Conservation (phyloP, 2,888 invertebrate species). For the Galeopsomyia nigrocyanea region DNA sequence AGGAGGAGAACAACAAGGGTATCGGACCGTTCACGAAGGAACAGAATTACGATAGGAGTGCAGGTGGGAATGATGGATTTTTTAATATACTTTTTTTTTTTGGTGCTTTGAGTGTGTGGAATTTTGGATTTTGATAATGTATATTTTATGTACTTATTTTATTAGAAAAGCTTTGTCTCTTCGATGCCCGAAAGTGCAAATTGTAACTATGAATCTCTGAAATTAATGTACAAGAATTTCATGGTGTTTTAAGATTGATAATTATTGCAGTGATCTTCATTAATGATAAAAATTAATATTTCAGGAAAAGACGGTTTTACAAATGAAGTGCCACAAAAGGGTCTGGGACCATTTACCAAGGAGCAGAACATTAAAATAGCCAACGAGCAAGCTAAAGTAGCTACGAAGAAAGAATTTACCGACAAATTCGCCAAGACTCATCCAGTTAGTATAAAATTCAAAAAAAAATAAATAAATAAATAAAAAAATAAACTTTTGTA, state of each 20-base stretch:
- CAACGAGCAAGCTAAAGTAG: conserved; percentile 44
- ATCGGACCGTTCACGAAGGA: conserved; percentile 64
- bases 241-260: too few relatives aligned
- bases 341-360: conserved; percentile 63
- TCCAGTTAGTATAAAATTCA: conserved; percentile 26
- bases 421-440: conserved; percentile 47
- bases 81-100: background rate
- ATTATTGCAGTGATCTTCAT: too few relatives aligned
- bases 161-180: too few relatives aligned
- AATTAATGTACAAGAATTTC: too few relatives aligned
- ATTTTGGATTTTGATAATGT: too few relatives aligned
- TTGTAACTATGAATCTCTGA: too few relatives aligned
- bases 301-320: conserved; percentile 37
- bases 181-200: too few relatives aligned
- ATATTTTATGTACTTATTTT: too few relatives aligned
- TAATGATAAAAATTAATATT: too few relatives aligned
- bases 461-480: background rate
- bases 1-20: conserved; percentile 34
- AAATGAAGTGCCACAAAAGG: conserved; percentile 51
- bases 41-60: conserved; percentile 60
- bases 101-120: too few relatives aligned
- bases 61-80: conserved; percentile 31
- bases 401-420: conserved; percentile 35
- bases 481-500: too few relatives aligned
- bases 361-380: conserved; percentile 57